Percentiles rank a stretch among this genome's conserved stretches.
Conservation (phyloP, 2,888 invertebrate genomes). For the Drosophila nr. perissopoda region DNA sequence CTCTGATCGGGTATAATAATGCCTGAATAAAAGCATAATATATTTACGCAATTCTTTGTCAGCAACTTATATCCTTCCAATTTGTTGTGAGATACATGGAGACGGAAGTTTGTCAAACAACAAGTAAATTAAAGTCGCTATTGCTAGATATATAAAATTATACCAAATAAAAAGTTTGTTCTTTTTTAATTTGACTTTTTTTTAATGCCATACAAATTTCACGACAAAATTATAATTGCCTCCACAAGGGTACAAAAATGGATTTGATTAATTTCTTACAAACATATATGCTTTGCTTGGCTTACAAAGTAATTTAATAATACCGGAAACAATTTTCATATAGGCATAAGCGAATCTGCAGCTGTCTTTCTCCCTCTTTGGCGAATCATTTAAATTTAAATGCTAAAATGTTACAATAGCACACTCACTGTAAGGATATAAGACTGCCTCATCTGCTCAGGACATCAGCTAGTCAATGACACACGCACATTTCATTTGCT, state of each 20-base stretch:
- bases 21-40: not conserved
- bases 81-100: not conserved
- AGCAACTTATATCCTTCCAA: not conserved
- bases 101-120: not conserved
- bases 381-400: conserved; percentile 81
- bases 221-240: not conserved
- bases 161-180: not conserved
- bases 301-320: not conserved
- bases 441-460: conserved; percentile 53
- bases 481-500: conserved; percentile 12
- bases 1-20: not conserved
- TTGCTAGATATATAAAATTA: not conserved
- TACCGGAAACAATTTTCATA: not conserved
- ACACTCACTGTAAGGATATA: conserved; percentile 45
- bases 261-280: not conserved
- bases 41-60: not conserved
- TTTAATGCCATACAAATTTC: not conserved
- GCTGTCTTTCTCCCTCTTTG: conserved; percentile 53
- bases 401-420: conserved; percentile 78
- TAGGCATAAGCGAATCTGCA: conserved; percentile 57
- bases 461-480: conserved; percentile 58
- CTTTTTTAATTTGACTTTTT: not conserved
- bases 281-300: not conserved
- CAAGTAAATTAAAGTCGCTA: not conserved
- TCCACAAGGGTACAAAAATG: not conserved